Conservation (phyloP, 2,888 invertebrate genomes). For the Bombylius major region DNA sequence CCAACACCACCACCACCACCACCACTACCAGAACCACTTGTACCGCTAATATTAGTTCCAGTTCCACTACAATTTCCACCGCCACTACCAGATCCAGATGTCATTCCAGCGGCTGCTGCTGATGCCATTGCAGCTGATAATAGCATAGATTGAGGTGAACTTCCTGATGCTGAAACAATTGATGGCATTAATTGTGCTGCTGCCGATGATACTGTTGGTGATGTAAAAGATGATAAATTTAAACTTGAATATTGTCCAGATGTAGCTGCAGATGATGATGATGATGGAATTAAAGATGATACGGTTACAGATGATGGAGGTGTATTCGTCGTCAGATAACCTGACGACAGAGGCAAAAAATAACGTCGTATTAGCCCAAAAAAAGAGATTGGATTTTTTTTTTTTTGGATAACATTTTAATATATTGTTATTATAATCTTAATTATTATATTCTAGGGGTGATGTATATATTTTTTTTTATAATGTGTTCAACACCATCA, state of each 20-base stretch:
- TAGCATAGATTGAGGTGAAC: conserved; percentile 7
- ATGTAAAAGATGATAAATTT: conserved; percentile 10
- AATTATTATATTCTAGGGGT: conserved; percentile 15
- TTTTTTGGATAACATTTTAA: conserved; percentile 18
- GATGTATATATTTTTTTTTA: conserved; percentile 14
- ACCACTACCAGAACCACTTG: conserved; percentile 9
- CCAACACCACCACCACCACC: conserved; percentile 15
- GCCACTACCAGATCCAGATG: conserved; percentile 9
- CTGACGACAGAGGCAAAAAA: conserved; percentile 39
- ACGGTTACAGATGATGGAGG: conserved; percentile 23
- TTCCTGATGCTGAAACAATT: conserved; percentile 7
- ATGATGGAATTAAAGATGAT: conserved; percentile 18
- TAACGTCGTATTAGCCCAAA: conserved; percentile 40
- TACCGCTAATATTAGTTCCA: conserved; percentile 26
- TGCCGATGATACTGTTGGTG: conserved; percentile 2
- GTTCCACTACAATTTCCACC: conserved; percentile 14
- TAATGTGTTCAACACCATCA: conserved; percentile 28
- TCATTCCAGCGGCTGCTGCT: conserved; percentile 5
- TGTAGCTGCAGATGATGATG: conserved; percentile 29
- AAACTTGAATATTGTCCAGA: conserved; percentile 29
- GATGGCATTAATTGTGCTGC: conserved; percentile 5
- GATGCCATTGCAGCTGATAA: conserved; percentile 13
- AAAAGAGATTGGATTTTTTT: conserved; percentile 23
- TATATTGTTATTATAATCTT: conserved; percentile 16
- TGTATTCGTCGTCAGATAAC: conserved; percentile 38